Conservation (phyloP, 2,113 vertebrate species). For the Limnothrissa miodon region DNA sequence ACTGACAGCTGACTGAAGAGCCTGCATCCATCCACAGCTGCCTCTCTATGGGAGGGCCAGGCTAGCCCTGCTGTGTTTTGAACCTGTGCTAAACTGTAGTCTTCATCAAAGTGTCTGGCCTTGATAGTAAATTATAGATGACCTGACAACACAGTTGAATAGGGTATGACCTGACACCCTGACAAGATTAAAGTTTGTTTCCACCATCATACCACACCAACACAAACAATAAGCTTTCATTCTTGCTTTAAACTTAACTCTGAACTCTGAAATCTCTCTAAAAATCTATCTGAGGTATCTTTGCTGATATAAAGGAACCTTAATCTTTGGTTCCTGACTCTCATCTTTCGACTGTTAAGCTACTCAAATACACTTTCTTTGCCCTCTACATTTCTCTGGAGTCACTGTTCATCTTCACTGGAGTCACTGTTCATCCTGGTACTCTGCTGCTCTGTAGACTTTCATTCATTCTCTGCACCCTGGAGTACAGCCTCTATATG, state of each 20-base stretch:
- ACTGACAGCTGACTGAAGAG: conserved; percentile 57
- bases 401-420: too few relatives aligned
- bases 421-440: not conserved
- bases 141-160: not conserved
- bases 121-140: not conserved
- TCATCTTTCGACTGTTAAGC: too few relatives aligned
- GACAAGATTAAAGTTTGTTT: not conserved
- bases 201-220: too few relatives aligned
- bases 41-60: not conserved
- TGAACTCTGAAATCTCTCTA: too few relatives aligned
- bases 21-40: conserved; percentile 40
- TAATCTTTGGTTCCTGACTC: too few relatives aligned
- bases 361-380: too few relatives aligned
- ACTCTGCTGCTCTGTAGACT: not conserved
- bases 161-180: not conserved
- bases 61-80: not conserved
- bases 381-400: not conserved
- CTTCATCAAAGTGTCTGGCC: not conserved
- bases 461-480: not conserved
- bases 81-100: not conserved
- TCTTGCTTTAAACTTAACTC: not conserved
- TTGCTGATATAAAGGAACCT: too few relatives aligned
- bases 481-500: not conserved
- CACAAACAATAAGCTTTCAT: not conserved
- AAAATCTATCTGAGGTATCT: too few relatives aligned